Evolutionary conservation across 2,888 invertebrate species (phyloP), one percentile per base, ranked within the genome.

Genomic region (Epinotia bilunana): DNA sequence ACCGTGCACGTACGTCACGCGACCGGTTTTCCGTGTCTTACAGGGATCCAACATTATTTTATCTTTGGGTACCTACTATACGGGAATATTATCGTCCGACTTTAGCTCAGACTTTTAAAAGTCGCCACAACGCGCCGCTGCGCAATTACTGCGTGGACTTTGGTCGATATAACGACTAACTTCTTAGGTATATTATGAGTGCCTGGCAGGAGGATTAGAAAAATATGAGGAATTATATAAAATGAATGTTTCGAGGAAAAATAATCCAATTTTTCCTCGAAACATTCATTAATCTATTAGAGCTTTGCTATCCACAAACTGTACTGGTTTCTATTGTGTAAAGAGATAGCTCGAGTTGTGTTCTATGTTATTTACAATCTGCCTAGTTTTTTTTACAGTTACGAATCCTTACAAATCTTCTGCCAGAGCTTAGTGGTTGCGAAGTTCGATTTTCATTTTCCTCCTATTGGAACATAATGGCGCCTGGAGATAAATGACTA

Each of bases 211-310:
- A 33, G 5, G 33, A 33, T 33, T 33, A 33, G n/a, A 33, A 33
- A 33, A 33, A 33, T 33, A 33, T 33, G 6, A 39, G 1, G 9
- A 39, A 39, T 39, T 39, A 9, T 39, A 39, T 39, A 39, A 39
- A 39, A n/a, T n/a, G n/a, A 9, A 39, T 39, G 39, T 39, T 39
- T 39, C 1, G 33, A 33, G 33, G 33, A 72, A 64, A 12, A 18
- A 39, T 65, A 39, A 39, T 60, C 33, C 23, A 20, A 58, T 68
- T 62, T 46, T 57, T 61, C 18, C 55, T 39, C 4, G n/a, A 28
- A 63, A 69, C 57, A 74, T 49, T 58, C 49, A 74, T 58, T 49
- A 69, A 63, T 63, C 33, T 49, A 58, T 74, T 69, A 39, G 18
- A n/a, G 43, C 62, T 73, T 57, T 62, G 58, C 58, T 58, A 23